A percentile compares a stretch with the other conserved stretches of the same genome.
Conservation (phyloP, 1,140 invertebrate species). For the Formica exsecta region DNA sequence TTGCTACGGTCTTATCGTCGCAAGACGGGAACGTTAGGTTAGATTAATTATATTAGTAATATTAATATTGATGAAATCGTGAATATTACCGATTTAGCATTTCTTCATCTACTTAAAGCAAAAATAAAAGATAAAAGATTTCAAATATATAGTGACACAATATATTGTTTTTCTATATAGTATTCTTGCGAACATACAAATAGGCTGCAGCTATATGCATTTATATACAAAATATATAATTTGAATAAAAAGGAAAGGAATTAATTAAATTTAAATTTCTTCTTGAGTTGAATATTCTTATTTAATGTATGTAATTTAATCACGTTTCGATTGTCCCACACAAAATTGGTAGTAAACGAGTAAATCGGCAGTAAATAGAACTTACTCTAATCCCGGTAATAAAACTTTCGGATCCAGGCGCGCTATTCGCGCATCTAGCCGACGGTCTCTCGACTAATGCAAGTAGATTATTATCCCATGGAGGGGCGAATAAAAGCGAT, state of each 20-base stretch:
- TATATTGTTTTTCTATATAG: not conserved
- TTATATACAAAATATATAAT: no score
- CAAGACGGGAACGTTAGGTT: not conserved
- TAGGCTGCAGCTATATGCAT: no score
- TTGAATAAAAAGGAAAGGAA: no score
- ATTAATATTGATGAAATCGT: slow-evolving; percentile 36
- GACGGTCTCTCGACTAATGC: slow-evolving; percentile 35
- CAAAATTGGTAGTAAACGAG: slow-evolving; percentile 30
- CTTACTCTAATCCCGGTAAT: slow-evolving; percentile 47
- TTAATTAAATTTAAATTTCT: not conserved
- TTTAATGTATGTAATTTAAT: not conserved
- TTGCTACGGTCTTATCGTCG: slow-evolving; percentile 33
- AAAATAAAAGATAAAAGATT: not conserved
- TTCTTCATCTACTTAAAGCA: not conserved
- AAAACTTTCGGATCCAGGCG: slow-evolving; percentile 54
- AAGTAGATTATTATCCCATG: slow-evolving; percentile 58
- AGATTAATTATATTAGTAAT: not conserved
- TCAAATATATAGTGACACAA: not conserved
- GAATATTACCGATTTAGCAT: not conserved
- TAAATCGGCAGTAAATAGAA: slow-evolving; percentile 43
- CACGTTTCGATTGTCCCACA: not conserved
- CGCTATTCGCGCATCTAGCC: slow-evolving; percentile 11
- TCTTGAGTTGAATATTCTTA: not conserved
- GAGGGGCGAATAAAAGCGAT: slow-evolving; percentile 38
- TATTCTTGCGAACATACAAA: not conserved